Base-by-base conservation (phyloP, 2,797 vertebrate genomes). In the Gastrophryne carolinensis region DNA sequence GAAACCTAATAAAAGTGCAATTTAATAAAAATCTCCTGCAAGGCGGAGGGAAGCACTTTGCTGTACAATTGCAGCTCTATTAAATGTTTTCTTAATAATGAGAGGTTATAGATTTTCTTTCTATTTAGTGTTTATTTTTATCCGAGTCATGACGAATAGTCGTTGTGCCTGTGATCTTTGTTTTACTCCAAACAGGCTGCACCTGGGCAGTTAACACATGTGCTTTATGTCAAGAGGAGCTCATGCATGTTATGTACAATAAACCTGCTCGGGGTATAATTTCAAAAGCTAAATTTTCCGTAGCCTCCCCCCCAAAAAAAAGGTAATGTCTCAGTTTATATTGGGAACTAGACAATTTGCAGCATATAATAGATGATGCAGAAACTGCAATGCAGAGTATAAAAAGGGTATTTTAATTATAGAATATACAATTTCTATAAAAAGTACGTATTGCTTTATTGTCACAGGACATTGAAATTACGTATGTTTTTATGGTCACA, bases 131-230 rank as follows among this genome's bases (percentile, higher is more conserved):
- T 78, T 78, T 72, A 65, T 78, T 71, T 64, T 77, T 64, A 57
- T 50, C 63, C 37, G 49, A 56, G 41, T 17, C 52, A 58, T 19
- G 53, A 67, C 19, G 67, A 64, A 50, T 30, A 50, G 75, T 50
- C 34, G 37, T 39, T 26, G 50, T 37, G 64, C 37, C 75, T 72
- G 50, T 65, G 75, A 72, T 78, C 75, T 78, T 72, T 63, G 63
- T 72, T 37, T 72, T 57, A 57, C 67, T 72, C 67, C 67, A 65
- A 58, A 72, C 75, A 77, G 49, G 58, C 67, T 71, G 75, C 67
- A 78, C 75, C 75, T 78, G 75, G 75, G 29, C 61, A 71, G 61
- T 78, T 64, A 78, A 78, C 71, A 27, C 29, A 62, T 76, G 75
- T 78, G 67, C 69, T 78, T 64, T 64, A 71, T 58, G 67, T 71